Conservation (phyloP, 2,888 invertebrate genomes). For the Pristionchus entomophagus region DNA sequence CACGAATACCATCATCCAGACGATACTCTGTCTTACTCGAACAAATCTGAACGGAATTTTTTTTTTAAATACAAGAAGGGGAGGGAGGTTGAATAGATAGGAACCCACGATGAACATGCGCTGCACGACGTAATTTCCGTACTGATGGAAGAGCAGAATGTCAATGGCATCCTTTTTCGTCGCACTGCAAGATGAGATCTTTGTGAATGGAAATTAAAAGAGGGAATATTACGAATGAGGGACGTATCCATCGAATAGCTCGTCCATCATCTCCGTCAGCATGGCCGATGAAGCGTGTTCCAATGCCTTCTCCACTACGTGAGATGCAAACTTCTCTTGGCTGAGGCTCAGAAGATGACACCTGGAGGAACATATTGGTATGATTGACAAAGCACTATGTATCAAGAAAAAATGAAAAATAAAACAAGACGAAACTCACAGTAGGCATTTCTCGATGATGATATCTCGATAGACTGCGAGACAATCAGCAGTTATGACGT, state of each 20-base stretch:
- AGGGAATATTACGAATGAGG: constrained; percentile 57
- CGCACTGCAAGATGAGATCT: constrained; percentile 50
- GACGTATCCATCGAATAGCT: constrained; percentile 69
- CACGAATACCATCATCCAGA: constrained; percentile 12
- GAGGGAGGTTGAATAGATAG: constrained; percentile 2
- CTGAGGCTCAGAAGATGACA: constrained; percentile 69
- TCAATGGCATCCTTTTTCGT: constrained; percentile 67
- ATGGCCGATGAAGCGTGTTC: constrained; percentile 59
- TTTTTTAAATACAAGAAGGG: neutral
- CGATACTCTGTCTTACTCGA: neutral
- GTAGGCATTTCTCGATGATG: constrained; percentile 65
- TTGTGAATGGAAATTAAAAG: neutral
- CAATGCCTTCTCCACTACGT: constrained; percentile 71
- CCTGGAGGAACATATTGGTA: too few relatives aligned
- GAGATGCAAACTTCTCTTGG: constrained; percentile 72
- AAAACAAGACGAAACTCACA: constrained; percentile 52
- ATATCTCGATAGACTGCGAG: constrained; percentile 59
- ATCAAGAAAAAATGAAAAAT: neutral
- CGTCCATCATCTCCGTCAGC: constrained; percentile 67
- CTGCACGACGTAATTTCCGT: constrained; percentile 74
- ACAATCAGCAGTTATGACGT: constrained; percentile 59
- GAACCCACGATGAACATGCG: constrained; percentile 65
- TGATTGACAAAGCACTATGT: too few relatives aligned
- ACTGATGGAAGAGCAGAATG: constrained; percentile 73
- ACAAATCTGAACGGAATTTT: constrained; percentile 40